Base-by-base conservation (phyloP, 2,888 invertebrate species). In the Noctua comes region DNA sequence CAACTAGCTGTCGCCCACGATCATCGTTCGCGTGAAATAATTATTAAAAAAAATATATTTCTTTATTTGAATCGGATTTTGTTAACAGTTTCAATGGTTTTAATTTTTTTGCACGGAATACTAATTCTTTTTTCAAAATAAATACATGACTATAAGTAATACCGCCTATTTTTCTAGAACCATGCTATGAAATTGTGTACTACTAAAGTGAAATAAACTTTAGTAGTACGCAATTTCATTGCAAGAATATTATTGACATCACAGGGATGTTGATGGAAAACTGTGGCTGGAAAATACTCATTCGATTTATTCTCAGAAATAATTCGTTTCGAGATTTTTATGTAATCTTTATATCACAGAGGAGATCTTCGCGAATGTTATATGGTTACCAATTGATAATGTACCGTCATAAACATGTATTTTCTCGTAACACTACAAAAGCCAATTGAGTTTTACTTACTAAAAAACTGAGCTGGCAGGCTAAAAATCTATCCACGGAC, bases 401-500 rank as follows among this genome's bases (percentile, higher is more conserved):
- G n/a, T n/a, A n/a, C n/a, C n/a, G n/a, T n/a, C n/a, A n/a, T n/a
- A n/a, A 51, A 62, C 31, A 3, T 54, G 18, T 43, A 18, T n/a
- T 51, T 16, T 36, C 10, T 57, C 3, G 24, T 40, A 46, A 27
- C 16, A 64, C 36, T 31, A 8, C 18, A 31, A 51, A 73, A 21
- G 21, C 16, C 48, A 62, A 40, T 31, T 6, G 4, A 57, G 27
- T 10, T 54, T 2, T 59, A 43, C 8, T 10, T 24, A 31, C 18
- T 40, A 16, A 43, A 46, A 62, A 68, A 69, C 68, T 21, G n/a
- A 66, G 75, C 59, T 11, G 18, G 31, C 46, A 27, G 21, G n/a
- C 48, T 68, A 2, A 62, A 62, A 77, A 82, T 48, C 68, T 48
- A 64, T 73, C 18, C 36, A 10, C 13, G 57, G 51, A 70, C 84